phyloP scores from a whole-genome alignment of 2,888 invertebrate species.

The Melieria omissa region DNA sequence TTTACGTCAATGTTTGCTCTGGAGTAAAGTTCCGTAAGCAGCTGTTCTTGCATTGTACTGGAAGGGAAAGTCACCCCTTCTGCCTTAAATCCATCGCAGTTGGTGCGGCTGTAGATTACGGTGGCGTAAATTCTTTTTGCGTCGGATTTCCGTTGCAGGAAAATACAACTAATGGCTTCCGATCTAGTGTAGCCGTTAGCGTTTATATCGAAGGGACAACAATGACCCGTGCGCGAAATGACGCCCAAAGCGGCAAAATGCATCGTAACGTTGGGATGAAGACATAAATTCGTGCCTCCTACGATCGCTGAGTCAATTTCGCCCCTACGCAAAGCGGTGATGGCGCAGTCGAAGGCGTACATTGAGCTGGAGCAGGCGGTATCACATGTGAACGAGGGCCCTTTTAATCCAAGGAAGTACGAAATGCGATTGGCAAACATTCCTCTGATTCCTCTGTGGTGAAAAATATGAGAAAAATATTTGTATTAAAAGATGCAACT shows the following conservation, averaged over 20 bases:
- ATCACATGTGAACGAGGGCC: slow-evolving; percentile 89
- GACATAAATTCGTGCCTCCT: slow-evolving; percentile 84
- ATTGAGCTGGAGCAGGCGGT: slow-evolving; percentile 96
- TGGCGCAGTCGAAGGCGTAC: slow-evolving; percentile 86
- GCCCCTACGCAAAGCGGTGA: slow-evolving; percentile 79
- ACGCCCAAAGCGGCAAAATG: slow-evolving; percentile 86
- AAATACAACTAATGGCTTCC: slow-evolving; percentile 78
- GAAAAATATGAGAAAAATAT: slow-evolving; percentile 48
- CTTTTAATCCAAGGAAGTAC: slow-evolving; percentile 86
- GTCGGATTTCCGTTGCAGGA: slow-evolving; percentile 77
- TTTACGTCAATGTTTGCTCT: slow-evolving; percentile 78
- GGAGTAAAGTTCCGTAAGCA: slow-evolving; percentile 74
- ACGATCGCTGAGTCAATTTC: slow-evolving; percentile 90
- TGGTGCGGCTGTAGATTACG: slow-evolving; percentile 80
- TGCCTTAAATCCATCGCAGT: slow-evolving; percentile 81
- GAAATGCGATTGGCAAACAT: slow-evolving; percentile 93
- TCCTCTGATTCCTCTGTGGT: slow-evolving; percentile 74
- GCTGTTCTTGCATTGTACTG: slow-evolving; percentile 72
- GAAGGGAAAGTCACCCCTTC: slow-evolving; percentile 78
- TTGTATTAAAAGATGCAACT: neutral
- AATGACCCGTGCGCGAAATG: slow-evolving; percentile 84
- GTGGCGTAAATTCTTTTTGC: slow-evolving; percentile 77
- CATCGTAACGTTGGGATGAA: slow-evolving; percentile 87
- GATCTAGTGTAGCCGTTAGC: slow-evolving; percentile 85
- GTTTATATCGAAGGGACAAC: slow-evolving; percentile 89